These are phyloP conservation scores for Schizotus pectinicornis DNA, from an alignment of 2,888 invertebrate species.

Conservation along the genomic window DNA sequence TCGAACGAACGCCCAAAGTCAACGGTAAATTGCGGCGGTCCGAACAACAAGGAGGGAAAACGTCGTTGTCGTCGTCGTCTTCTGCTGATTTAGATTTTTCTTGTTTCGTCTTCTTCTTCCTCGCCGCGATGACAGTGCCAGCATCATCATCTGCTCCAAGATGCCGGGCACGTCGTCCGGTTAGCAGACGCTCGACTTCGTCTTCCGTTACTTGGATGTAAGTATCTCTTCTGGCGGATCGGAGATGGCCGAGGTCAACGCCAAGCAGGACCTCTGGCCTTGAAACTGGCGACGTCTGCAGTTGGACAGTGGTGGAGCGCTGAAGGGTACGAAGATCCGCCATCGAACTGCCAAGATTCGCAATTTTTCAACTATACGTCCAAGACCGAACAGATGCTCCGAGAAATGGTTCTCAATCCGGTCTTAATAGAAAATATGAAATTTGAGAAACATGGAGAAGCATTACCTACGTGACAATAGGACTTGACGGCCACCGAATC, in stretches of 20 bases:
- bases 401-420: no score
- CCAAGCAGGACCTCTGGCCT: slow-evolving; percentile 45
- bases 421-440: no score
- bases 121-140: slow-evolving; percentile 11
- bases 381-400: no score
- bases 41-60: slow-evolving; percentile 4
- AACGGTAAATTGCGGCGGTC: slow-evolving; percentile 27
- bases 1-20: slow-evolving; percentile 19
- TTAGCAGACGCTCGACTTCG: slow-evolving; percentile 25
- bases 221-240: slow-evolving; percentile 8
- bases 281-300: slow-evolving; percentile 29
- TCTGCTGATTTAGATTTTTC: no score
- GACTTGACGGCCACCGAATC: no score
- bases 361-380: no score
- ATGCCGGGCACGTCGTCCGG: slow-evolving; percentile 22
- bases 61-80: neutral
- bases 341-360: no score
- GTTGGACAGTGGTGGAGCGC: no score
- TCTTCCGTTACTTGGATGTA: slow-evolving; percentile 26
- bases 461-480: no score
- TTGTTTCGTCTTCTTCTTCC: no score
- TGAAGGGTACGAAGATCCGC: no score
- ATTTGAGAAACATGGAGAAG: no score
- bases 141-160: slow-evolving; percentile 13
- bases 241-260: slow-evolving; percentile 41